Evolutionary conservation across 2,888 invertebrate genomes (phyloP).

Genomic region (Mechanitis mazaeus): DNA sequence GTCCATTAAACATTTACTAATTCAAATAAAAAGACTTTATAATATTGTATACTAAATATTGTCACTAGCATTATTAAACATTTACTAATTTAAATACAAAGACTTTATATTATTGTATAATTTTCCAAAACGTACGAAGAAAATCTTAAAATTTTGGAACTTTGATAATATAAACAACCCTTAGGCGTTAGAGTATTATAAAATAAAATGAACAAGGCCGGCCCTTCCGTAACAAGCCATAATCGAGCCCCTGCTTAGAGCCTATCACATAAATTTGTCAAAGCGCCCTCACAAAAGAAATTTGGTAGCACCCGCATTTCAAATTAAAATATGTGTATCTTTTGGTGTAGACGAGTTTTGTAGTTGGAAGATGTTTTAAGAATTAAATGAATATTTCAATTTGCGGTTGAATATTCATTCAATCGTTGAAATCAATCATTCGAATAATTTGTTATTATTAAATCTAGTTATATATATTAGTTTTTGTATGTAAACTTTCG

Average conservation of each 20-base stretch:
- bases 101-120: background rate
- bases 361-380: background rate
- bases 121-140: background rate
- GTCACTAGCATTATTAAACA: background rate
- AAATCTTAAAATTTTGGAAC: background rate
- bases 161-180: constrained; percentile 4
- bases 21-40: background rate
- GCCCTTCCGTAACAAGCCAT: constrained; percentile 25
- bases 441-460: too few relatives aligned
- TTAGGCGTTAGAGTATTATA: constrained; percentile 5
- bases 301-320: constrained; percentile 20
- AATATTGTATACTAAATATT: background rate
- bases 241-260: constrained; percentile 20
- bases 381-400: background rate
- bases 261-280: constrained; percentile 30
- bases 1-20: background rate
- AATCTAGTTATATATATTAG: too few relatives aligned
- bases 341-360: background rate
- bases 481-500: too few relatives aligned
- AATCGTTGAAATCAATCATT: too few relatives aligned
- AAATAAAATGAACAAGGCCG: constrained; percentile 18
- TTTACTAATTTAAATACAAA: background rate
- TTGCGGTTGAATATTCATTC: too few relatives aligned
- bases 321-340: constrained; percentile 13
- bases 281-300: constrained; percentile 22